Percentiles rank a stretch among this genome's conserved stretches.
Conservation (phyloP, 2,113 vertebrate species). For the Brachirus orientalis region DNA sequence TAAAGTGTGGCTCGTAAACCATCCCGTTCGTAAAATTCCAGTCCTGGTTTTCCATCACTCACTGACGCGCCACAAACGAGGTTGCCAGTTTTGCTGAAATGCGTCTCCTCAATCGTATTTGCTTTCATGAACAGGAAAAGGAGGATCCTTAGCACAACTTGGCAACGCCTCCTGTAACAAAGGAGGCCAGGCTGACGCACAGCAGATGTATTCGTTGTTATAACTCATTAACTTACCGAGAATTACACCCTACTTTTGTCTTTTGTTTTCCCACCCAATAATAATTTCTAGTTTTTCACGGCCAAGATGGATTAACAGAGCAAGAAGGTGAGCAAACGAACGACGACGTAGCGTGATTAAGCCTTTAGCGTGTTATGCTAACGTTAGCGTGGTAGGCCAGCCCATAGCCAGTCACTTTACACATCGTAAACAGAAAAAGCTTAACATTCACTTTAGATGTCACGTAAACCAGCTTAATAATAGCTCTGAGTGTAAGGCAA, state of each 20-base stretch:
- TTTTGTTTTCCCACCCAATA: not conserved
- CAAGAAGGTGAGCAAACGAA: slow-evolving; percentile 45
- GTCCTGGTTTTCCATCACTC: slow-evolving; percentile 30
- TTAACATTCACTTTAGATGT: too few relatives aligned
- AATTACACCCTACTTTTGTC: not conserved
- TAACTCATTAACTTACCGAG: not conserved
- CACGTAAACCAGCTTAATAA: too few relatives aligned
- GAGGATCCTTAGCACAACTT: not conserved
- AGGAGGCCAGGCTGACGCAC: slow-evolving; percentile 38
- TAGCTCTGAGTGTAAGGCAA: too few relatives aligned
- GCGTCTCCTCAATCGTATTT: accelerated
- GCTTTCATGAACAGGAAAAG: not conserved
- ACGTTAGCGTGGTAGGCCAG: slow-evolving; percentile 50
- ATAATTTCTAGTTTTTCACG: not conserved
- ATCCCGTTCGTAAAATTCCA: slow-evolving; percentile 14
- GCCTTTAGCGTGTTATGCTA: slow-evolving; percentile 57
- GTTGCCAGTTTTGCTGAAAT: slow-evolving; percentile 58
- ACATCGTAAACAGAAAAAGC: too few relatives aligned
- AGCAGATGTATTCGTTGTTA: not conserved
- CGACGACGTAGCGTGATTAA: not conserved
- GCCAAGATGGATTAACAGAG: slow-evolving; percentile 24
- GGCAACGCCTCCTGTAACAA: slow-evolving; percentile 64
- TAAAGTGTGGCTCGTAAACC: too few relatives aligned
- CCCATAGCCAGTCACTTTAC: not conserved
- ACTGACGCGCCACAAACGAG: slow-evolving; percentile 44